phyloP scores from a whole-genome alignment of 2,888 invertebrate genomes.

The Drosophila ustulata region DNA sequence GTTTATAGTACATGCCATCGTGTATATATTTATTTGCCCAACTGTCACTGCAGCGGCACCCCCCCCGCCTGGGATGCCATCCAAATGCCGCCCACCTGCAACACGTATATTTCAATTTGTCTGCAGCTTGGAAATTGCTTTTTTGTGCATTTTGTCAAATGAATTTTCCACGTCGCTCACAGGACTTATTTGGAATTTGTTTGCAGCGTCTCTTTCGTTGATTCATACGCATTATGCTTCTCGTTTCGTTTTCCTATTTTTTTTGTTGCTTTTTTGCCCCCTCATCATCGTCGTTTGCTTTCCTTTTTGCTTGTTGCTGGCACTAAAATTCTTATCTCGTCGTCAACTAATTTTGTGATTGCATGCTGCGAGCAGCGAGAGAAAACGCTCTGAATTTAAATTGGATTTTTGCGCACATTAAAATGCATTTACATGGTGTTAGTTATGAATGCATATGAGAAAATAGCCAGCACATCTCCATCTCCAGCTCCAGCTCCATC shows the following conservation, averaged over 20 bases:
- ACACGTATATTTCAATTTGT: constrained; percentile 77
- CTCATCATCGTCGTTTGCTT: constrained; percentile 7
- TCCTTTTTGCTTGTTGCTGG: constrained; percentile 26
- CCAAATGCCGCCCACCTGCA: constrained; percentile 36
- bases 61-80: constrained; percentile 30
- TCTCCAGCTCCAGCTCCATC: neutral
- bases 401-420: constrained; percentile 83
- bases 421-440: constrained; percentile 79
- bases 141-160: constrained; percentile 82
- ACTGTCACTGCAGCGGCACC: constrained; percentile 73
- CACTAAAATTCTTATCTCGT: constrained; percentile 78
- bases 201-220: constrained; percentile 66
- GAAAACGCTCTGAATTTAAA: constrained; percentile 83
- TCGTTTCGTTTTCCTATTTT: constrained; percentile 1
- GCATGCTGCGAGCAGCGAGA: constrained; percentile 57
- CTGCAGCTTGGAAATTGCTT: constrained; percentile 81
- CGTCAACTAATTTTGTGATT: constrained; percentile 79
- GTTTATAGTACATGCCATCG: constrained; percentile 16
- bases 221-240: constrained; percentile 74
- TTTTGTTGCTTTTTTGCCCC: constrained; percentile 1
- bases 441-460: constrained; percentile 79
- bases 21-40: constrained; percentile 68
- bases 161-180: constrained; percentile 78
- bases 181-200: constrained; percentile 78
- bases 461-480: constrained; percentile 5